Conservation (phyloP, 1,140 invertebrate genomes). For the Kradibia gibbosae region DNA sequence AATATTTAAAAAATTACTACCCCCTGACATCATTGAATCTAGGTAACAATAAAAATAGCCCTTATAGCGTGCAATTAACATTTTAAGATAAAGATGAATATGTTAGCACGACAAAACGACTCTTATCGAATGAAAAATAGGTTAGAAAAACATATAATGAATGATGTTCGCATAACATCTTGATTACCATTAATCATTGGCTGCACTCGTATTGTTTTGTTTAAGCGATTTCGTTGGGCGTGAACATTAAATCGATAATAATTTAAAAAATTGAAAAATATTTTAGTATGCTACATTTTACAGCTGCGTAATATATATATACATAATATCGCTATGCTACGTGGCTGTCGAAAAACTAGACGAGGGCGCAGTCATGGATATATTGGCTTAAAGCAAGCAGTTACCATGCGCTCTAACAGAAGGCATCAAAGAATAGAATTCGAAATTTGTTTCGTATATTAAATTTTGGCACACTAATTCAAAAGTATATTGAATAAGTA, state of each 20-base stretch:
- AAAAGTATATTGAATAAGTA: too few species aligned
- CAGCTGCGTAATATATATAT: neutral
- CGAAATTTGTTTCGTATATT: neutral
- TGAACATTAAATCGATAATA: neutral
- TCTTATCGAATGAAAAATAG: neutral
- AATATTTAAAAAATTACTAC: too few species aligned
- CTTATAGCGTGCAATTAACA: too few species aligned
- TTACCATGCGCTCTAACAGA: neutral
- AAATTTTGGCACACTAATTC: too few species aligned
- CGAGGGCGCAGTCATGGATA: neutral
- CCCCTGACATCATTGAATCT: too few species aligned
- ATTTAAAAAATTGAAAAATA: neutral
- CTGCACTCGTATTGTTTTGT: neutral
- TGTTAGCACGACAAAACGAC: too few species aligned
- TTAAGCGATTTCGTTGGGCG: neutral
- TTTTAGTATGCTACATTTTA: neutral
- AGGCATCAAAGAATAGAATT: neutral
- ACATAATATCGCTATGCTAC: neutral
- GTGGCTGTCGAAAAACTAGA: neutral
- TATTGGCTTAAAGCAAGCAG: neutral
- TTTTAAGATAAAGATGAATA: too few species aligned
- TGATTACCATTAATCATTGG: neutral
- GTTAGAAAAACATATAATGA: conserved; percentile 16
- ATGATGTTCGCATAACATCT: neutral
- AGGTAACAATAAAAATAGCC: too few species aligned